phyloP scores from a whole-genome alignment of 2,888 invertebrate species.

The Tricholauxania praeusta region DNA sequence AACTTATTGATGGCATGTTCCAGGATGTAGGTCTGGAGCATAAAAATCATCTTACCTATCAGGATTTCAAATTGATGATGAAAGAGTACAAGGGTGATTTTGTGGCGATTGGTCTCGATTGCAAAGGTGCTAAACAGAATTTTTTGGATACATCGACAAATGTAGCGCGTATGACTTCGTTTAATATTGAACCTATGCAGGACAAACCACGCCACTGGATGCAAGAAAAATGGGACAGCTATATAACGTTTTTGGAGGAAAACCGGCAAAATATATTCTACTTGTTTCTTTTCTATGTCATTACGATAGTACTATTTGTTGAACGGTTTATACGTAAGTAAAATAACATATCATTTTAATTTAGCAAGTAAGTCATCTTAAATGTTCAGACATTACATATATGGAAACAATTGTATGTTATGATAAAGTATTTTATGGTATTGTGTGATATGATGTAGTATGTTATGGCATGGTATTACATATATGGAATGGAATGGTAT shows the following conservation, averaged over 20 bases:
- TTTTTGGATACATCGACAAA: slow-evolving; percentile 95
- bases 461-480: too few species aligned
- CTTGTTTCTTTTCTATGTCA: slow-evolving; percentile 93
- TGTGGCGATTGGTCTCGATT: slow-evolving; percentile 93
- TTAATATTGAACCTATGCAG: slow-evolving; percentile 86
- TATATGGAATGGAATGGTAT: too few species aligned
- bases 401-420: too few species aligned
- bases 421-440: too few species aligned
- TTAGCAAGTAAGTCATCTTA: too few species aligned
- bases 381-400: too few species aligned
- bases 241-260: slow-evolving; percentile 93
- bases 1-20: slow-evolving; percentile 95
- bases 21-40: slow-evolving; percentile 90
- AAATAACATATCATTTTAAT: too few species aligned
- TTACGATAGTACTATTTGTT: slow-evolving; percentile 92
- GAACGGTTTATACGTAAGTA: slow-evolving; percentile 91
- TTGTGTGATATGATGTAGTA: too few species aligned
- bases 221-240: slow-evolving; percentile 84
- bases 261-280: slow-evolving; percentile 97
- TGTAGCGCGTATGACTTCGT: slow-evolving; percentile 94
- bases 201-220: slow-evolving; percentile 80
- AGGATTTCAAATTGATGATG: slow-evolving; percentile 96
- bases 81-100: slow-evolving; percentile 96
- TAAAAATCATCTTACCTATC: slow-evolving; percentile 90
- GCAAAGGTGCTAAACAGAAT: slow-evolving; percentile 95